Conservation (phyloP, 2,888 invertebrate genomes). For the Mythimna loreyi region DNA sequence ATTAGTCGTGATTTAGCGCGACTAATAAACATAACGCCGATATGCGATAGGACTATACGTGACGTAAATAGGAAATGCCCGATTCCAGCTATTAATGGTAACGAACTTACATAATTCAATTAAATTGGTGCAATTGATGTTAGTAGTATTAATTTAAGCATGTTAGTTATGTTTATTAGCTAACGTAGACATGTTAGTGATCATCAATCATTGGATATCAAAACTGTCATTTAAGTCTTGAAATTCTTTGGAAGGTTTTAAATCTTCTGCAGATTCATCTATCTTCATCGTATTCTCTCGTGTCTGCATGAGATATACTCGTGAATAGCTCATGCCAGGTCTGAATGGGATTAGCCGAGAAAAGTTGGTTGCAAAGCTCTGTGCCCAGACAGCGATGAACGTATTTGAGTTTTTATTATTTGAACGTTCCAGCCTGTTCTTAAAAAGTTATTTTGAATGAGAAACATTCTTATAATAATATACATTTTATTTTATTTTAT, state of each 20-base stretch:
- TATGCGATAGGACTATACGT: slow-evolving; percentile 68
- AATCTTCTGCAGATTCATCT: slow-evolving; percentile 23
- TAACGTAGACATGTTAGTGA: background rate
- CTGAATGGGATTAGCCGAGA: slow-evolving; percentile 32
- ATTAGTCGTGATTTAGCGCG: slow-evolving; percentile 75
- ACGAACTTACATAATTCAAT: slow-evolving; percentile 66
- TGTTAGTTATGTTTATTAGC: too few relatives aligned
- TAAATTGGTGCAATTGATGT: slow-evolving; percentile 56
- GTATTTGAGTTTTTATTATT: slow-evolving; percentile 8
- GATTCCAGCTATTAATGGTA: slow-evolving; percentile 55
- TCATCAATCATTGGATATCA: slow-evolving; percentile 17
- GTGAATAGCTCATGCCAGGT: slow-evolving; percentile 17
- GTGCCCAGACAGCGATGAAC: background rate
- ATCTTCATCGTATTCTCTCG: slow-evolving; percentile 37
- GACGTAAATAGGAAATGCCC: slow-evolving; percentile 71
- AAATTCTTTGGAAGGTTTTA: slow-evolving; percentile 22
- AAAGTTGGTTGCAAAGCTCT: slow-evolving; percentile 9
- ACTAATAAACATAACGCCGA: slow-evolving; percentile 73
- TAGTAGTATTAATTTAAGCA: slow-evolving; percentile 8
- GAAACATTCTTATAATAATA: too few relatives aligned
- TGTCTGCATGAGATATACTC: slow-evolving; percentile 25
- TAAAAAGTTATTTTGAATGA: background rate
- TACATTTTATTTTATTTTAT: too few relatives aligned
- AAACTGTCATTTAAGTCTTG: slow-evolving; percentile 5
- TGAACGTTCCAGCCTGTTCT: background rate